These are phyloP conservation scores for Hemicordylus capensis DNA, from an alignment of 2,113 vertebrate species.

Conservation along the genomic window DNA sequence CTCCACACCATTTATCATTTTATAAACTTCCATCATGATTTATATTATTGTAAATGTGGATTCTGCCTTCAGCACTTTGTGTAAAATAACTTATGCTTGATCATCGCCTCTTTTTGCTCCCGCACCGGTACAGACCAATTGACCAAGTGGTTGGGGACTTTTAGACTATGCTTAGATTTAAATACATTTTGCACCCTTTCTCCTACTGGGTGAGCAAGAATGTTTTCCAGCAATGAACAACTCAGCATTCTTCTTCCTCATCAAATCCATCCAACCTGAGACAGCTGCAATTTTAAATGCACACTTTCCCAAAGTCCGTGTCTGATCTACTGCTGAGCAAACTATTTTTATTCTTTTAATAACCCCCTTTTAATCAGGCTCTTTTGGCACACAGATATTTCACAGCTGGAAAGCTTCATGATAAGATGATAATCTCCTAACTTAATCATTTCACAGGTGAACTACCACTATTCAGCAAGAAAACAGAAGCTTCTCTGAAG, in stretches of 20 bases:
- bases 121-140: neutral
- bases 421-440: constrained; percentile 27
- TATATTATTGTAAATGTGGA: neutral
- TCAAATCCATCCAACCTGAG: constrained; percentile 8
- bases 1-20: neutral
- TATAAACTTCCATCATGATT: neutral
- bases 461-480: neutral
- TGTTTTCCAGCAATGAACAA: constrained; percentile 8
- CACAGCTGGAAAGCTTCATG: constrained; percentile 21
- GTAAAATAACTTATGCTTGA: neutral
- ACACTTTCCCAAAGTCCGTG: neutral
- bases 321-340: neutral
- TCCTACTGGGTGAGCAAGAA: neutral
- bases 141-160: neutral
- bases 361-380: constrained; percentile 25
- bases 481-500: neutral
- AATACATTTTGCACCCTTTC: neutral
- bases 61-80: neutral
- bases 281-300: constrained; percentile 7
- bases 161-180: neutral
- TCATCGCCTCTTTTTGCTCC: neutral
- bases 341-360: neutral
- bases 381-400: neutral
- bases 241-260: neutral
- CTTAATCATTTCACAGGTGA: constrained; percentile 23